These are phyloP conservation scores for Nebria brevicollis DNA, from an alignment of 2,888 invertebrate genomes.

Conservation along the genomic window DNA sequence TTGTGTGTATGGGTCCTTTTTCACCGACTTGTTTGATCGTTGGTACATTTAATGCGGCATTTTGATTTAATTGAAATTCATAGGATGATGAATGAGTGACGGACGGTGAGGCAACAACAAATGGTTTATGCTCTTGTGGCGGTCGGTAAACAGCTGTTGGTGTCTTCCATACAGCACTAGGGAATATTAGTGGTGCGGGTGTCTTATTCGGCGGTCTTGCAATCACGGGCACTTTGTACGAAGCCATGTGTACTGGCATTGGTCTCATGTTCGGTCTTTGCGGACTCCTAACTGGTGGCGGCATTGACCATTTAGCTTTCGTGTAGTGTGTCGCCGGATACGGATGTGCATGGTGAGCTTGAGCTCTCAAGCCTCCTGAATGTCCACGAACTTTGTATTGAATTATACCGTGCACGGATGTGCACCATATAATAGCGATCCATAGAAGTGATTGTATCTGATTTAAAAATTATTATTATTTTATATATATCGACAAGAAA, in stretches of 20 bases:
- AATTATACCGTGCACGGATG: constrained; percentile 27
- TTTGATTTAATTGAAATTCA: constrained; percentile 52
- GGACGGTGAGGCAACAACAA: constrained; percentile 57
- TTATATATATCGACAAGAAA: too few species aligned
- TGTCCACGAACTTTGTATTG: constrained; percentile 60
- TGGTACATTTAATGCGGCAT: constrained; percentile 54
- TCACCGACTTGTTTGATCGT: constrained; percentile 61
- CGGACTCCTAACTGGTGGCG: constrained; percentile 26
- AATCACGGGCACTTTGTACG: constrained; percentile 47
- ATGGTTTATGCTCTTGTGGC: constrained; percentile 49
- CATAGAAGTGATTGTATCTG: constrained; percentile 19
- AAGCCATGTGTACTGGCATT: constrained; percentile 54
- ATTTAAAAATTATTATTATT: neutral
- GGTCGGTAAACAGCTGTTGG: constrained; percentile 45
- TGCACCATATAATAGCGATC: constrained; percentile 23
- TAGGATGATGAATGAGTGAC: constrained; percentile 57
- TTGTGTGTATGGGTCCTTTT: constrained; percentile 84
- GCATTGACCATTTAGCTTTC: constrained; percentile 35
- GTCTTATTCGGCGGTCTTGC: constrained; percentile 48
- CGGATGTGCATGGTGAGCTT: constrained; percentile 49
- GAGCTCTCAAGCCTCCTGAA: constrained; percentile 56
- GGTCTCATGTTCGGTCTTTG: constrained; percentile 48
- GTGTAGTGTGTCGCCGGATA: constrained; percentile 50
- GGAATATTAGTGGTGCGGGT: constrained; percentile 48
- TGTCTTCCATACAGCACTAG: constrained; percentile 49